Evolutionary conservation across 2,797 vertebrate genomes (phyloP), one percentile per base, ranked within the genome.

Genomic region (Gymnopithys bicolor): DNA sequence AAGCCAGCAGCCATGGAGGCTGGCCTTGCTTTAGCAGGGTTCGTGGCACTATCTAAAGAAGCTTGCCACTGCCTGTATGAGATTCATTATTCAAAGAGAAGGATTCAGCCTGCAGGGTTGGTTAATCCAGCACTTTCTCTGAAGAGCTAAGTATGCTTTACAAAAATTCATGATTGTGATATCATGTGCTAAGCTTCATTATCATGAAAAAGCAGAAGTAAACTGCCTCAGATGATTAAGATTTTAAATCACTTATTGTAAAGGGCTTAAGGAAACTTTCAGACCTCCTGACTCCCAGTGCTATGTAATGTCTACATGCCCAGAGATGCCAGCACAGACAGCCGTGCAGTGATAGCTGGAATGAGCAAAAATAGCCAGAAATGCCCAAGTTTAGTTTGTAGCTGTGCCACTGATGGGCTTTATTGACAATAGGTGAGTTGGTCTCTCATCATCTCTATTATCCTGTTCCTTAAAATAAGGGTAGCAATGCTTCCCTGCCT

Each of bases 141-240:
- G 84, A 93, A 93, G 93, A 93, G 90, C 94, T 90, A 94, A 95
- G 89, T 92, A 87, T 77, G 88, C 92, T 95, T 95, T 95, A 90
- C 85, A 95, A 67, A 96, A 96, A 95, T 91, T 96, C 87, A 60
- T 92, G 89, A 90, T 96, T 90, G 91, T 95, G 95, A 60, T 96
- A 95, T 91, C 95, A 92, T 94, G 89, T 69, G 83, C 94, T 97
- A 91, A 92, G 93, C 95, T 96, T 94, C 95, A 96, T 96, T 96
- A 95, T 96, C 94, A 88, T 90, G 94, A 94, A 93, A 96, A 96
- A 94, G 91, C 94, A 93, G 95, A 93, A 94, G 93, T 58, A 89
- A 94, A 84, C 82, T 93, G 94, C 90, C 82, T 92, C 84, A 86
- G 80, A 94, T 94, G 93, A 94, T 95, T 91, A 94, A 95, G 95